Evolutionary conservation across 2,888 invertebrate species (phyloP), one percentile per base, ranked within the genome.

Genomic region (Heliconius cydno): DNA sequence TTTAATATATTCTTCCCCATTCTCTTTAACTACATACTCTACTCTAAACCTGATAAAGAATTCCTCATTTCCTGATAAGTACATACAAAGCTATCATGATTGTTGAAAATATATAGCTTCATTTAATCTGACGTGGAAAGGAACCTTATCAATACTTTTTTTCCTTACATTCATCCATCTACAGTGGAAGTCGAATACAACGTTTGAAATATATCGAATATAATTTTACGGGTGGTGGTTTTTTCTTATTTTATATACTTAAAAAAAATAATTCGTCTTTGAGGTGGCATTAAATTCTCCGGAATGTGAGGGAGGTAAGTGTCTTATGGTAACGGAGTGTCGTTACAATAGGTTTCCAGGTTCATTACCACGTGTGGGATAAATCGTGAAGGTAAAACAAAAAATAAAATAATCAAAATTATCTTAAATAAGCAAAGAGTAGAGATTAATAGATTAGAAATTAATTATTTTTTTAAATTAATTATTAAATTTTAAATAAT

Each of bases 41-140:
- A n/a, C 13, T 25, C 3, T 3, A 60, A 7, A 60, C 63, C 57
- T 57, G 57, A 57, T 57, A 22, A 7, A 22, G 22, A 57, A 22
- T 52, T 57, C 70, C 22, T 52, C 22, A 76, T 76, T 57, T 72
- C 66, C 66, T 72, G 66, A 57, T 57, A 57, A 57, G 38, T 67
- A 76, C 38, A 71, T 52, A 41, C 65, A 70, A 70, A 70, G 65
- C 57, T 76, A 73, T 67, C 73, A 38, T 74, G 72, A 77, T 73
- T 76, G 63, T 66, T n/a, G 77, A 75, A 75, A 78, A 79, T 79
- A 77, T 77, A 82, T 80, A 76, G 70, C 70, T 72, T 73, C 57
- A 66, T 66, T 81, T 79, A 81, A 79, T 81, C 78, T 78, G 66
- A 80, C 72, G 30, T 72, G 68, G 60, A 73, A 80, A 76, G 52